A percentile compares a stretch with the other conserved stretches of the same genome.
Conservation (phyloP, 30 jellyfish, hydroid and myxozoan species). For the Hydractinia symbiolongicarpus region DNA sequence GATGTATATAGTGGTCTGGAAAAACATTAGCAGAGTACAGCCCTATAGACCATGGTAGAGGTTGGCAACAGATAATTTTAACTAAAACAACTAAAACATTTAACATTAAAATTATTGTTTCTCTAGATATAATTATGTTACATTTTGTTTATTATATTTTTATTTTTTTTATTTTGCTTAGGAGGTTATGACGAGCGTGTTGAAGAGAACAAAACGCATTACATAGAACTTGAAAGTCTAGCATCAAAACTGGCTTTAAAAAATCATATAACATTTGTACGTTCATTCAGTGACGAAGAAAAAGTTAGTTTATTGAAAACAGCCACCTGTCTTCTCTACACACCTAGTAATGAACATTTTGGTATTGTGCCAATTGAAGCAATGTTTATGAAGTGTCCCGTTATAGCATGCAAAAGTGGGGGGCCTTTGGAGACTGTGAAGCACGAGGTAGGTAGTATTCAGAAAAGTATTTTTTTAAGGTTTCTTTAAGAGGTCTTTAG, state of each 20-base stretch:
- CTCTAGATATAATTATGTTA: too few relatives aligned
- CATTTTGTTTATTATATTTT: too few relatives aligned
- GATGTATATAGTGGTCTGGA: too few relatives aligned
- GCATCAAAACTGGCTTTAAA: constrained; percentile 40
- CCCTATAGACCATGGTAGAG: too few relatives aligned
- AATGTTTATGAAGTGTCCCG: constrained; percentile 89
- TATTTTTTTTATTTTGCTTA: not conserved
- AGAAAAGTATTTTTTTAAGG: not conserved
- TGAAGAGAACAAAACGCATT: constrained; percentile 70
- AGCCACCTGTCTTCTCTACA: constrained; percentile 77
- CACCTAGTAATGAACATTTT: constrained; percentile 92
- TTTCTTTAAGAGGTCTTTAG: not conserved
- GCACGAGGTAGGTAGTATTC: constrained; percentile 3
- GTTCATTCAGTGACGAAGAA: constrained; percentile 76
- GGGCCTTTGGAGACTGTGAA: constrained; percentile 93
- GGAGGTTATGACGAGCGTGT: constrained; percentile 97
- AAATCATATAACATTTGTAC: constrained; percentile 55
- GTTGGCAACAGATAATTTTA: too few relatives aligned
- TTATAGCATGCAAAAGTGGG: constrained; percentile 89
- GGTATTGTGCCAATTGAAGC: constrained; percentile 97
- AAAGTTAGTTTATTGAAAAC: constrained; percentile 48
- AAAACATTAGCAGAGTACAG: too few relatives aligned
- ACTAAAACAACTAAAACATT: too few relatives aligned
- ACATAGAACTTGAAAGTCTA: constrained; percentile 54
- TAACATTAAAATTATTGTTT: too few relatives aligned